Conservation (phyloP, 2,113 vertebrate genomes). For the Natator depressus region DNA sequence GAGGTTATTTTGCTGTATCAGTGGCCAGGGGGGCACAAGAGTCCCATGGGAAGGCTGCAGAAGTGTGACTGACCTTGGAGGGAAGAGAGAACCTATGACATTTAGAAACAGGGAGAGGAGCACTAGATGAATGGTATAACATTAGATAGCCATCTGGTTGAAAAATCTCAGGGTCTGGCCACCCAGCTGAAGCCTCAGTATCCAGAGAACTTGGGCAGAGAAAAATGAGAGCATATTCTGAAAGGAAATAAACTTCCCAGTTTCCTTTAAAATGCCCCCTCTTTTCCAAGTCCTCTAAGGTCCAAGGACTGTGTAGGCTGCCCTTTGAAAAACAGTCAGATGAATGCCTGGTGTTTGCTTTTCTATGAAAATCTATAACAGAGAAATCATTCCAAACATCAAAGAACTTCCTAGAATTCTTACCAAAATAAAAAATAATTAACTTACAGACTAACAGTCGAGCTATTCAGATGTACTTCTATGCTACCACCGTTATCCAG, state of each 20-base stretch:
- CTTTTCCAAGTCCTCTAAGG: not conserved
- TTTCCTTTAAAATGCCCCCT: not conserved
- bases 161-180: not conserved
- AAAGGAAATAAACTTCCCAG: not conserved
- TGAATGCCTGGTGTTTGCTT: not conserved
- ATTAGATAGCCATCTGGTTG: not conserved
- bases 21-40: accelerated
- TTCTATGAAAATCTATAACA: not conserved
- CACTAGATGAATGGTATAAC: not conserved
- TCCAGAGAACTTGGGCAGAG: not conserved
- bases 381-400: not conserved
- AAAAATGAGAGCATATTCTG: not conserved
- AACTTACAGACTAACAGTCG: not conserved
- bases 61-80: not conserved
- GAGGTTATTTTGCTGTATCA: not conserved
- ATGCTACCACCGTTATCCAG: not conserved
- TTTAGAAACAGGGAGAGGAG: not conserved
- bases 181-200: not conserved
- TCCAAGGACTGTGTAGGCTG: not conserved
- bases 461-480: not conserved
- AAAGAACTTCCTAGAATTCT: not conserved
- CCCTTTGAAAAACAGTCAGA: not conserved
- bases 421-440: not conserved
- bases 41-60: not conserved
- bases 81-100: not conserved